Base-by-base conservation (phyloP, 2,888 invertebrate species). In the Cryptus armator region DNA sequence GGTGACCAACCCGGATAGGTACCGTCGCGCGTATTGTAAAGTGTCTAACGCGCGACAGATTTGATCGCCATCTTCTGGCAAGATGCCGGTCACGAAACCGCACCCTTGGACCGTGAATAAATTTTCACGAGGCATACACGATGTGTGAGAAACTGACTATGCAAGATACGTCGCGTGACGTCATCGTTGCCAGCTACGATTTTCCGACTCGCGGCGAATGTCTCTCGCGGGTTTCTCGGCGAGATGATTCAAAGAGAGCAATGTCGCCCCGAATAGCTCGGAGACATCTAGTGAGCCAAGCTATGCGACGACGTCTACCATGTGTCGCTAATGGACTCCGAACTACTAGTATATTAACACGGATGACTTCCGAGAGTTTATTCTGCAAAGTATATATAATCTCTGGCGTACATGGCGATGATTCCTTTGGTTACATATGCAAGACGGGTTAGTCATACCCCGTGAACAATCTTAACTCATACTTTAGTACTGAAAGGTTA, bases 291-390 rank as follows among this genome's bases (percentile, higher is more conserved):
- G 46, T 37, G 62, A 43, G 43, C 37, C 37, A 37, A 37, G 37
- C 37, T 37, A 5, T 66, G 56, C 51, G 32, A 71, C 66, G 82
- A 79, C 75, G 79, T 66, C 76, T 72, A 81, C 75, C 85, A 85
- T 85, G 77, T 85, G 85, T 81, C 75, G 75, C 75, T 85, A 85
- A 85, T 85, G 79, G 78, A 44, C 72, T 66, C 56, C 43, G 24
- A 71, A 44, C 16, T 67, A 44, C 16, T 67, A 67, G 44, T 44
- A 16, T 46, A 67, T 67, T 19, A 67, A 67, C 67, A 16, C 16
- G 43, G 44, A 7, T 67, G 67, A 67, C 24, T 43, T 67, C 67
- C 44, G 44, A 44, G 19, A 67, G 19, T 16, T 44, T 14, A 16
- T 64, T n/a, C 46, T 37, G 19, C 37, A 43, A n/a, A 66, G 14